A percentile compares a stretch with the other conserved stretches of the same genome.
These are phyloP conservation scores for Apotomis betuletana DNA, from an alignment of 2,888 invertebrate genomes.

Conservation along the genomic window DNA sequence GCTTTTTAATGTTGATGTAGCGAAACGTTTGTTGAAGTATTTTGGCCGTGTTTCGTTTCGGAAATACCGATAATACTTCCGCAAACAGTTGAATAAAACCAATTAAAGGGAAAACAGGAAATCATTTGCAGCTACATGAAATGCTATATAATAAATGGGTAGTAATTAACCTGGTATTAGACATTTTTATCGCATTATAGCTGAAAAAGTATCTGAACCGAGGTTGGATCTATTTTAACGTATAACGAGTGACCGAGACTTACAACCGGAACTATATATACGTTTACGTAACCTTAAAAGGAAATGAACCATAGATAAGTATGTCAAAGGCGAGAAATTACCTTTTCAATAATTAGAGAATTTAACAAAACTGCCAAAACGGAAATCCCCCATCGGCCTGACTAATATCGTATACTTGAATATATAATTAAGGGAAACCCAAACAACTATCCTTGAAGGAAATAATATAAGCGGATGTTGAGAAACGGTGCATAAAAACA, in stretches of 20 bases:
- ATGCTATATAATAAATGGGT: too few species aligned
- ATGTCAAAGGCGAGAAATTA: not conserved
- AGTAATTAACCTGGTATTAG: too few species aligned
- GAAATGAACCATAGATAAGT: not conserved
- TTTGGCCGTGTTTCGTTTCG: not conserved
- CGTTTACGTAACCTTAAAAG: not conserved
- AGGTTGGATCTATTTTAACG: too few species aligned
- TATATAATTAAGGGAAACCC: not conserved
- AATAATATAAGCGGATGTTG: conserved; percentile 4
- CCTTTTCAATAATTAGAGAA: not conserved
- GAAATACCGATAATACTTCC: not conserved
- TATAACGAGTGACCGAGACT: not conserved
- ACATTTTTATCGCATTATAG: too few species aligned
- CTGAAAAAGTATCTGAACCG: too few species aligned
- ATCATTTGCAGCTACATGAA: too few species aligned
- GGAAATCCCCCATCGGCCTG: not conserved
- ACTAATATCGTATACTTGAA: not conserved
- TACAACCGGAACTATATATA: not conserved
- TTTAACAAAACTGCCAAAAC: not conserved
- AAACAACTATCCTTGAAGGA: not conserved
- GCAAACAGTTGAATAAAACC: too few species aligned
- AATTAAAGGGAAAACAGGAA: too few species aligned
- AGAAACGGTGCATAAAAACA: not conserved
- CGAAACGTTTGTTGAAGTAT: not conserved
- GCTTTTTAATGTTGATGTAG: conserved; percentile 27